Conservation (phyloP, 2,888 invertebrate genomes). For the Leucozona laternaria region DNA sequence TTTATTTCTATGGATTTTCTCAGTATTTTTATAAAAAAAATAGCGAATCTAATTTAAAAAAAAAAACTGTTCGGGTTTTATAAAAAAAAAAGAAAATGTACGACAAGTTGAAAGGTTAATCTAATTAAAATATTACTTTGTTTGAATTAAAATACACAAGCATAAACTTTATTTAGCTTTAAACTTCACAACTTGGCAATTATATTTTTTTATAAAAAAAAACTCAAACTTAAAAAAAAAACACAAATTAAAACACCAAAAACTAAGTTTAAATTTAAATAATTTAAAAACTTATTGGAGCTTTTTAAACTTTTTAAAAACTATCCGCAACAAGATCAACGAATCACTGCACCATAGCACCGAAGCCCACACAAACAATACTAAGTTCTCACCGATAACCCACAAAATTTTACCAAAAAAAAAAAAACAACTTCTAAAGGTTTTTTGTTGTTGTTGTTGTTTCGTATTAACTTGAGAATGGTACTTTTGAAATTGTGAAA, state of each 20-base stretch:
- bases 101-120: constrained; percentile 56
- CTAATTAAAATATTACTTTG: constrained; percentile 62
- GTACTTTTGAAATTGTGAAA: constrained; percentile 50
- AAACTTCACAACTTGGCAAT: constrained; percentile 64
- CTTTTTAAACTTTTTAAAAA: constrained; percentile 53
- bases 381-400: constrained; percentile 42
- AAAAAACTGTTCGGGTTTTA: not conserved
- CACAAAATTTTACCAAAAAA: constrained; percentile 36
- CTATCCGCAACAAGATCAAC: constrained; percentile 43
- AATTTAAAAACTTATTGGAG: constrained; percentile 19
- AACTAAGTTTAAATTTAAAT: not conserved
- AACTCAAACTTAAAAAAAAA: not conserved
- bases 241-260: not conserved
- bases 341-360: constrained; percentile 48
- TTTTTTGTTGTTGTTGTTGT: constrained; percentile 4
- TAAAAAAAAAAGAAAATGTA: not conserved
- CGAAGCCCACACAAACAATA: constrained; percentile 69
- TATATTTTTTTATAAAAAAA: not conserved
- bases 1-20: no score
- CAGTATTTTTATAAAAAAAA: no score
- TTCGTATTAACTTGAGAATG: constrained; percentile 28
- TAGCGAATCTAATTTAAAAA: no score
- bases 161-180: constrained; percentile 62
- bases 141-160: constrained; percentile 49
- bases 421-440: constrained; percentile 42